A percentile compares a stretch with the other conserved stretches of the same genome.
phyloP scores from a whole-genome alignment of 2,797 vertebrate genomes.

The Protonibea diacanthus region DNA sequence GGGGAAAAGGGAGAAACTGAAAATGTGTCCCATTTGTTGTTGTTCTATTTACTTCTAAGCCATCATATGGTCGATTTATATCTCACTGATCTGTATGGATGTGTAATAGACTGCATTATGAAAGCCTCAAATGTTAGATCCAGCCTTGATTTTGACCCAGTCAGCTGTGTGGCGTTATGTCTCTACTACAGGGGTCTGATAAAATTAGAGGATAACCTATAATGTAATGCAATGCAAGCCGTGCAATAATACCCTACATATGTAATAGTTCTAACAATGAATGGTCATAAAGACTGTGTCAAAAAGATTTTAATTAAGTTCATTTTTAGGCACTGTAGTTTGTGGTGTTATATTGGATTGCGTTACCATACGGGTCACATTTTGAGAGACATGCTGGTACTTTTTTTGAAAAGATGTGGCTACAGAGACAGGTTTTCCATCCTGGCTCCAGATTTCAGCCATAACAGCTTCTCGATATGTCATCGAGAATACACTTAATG shows the following conservation, averaged over 20 bases:
- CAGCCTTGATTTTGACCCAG: neutral
- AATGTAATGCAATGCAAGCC: neutral
- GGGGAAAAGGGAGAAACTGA: slow-evolving; percentile 14
- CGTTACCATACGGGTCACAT: neutral
- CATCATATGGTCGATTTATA: slow-evolving; percentile 1
- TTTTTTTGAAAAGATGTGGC: neutral
- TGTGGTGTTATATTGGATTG: neutral
- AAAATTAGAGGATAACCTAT: neutral
- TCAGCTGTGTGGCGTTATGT: neutral
- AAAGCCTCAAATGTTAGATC: slow-evolving; percentile 1
- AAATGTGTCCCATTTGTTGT: slow-evolving; percentile 7
- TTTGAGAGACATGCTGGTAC: neutral
- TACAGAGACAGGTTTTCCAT: neutral
- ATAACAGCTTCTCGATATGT: neutral
- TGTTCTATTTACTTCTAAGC: slow-evolving; percentile 15
- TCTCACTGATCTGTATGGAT: slow-evolving; percentile 11
- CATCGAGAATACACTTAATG: neutral
- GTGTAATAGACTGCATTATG: neutral
- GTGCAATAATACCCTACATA: neutral
- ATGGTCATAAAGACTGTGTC: no score
- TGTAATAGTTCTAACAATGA: neutral
- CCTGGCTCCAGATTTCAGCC: neutral
- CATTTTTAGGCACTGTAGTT: neutral
- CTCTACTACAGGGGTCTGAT: neutral
- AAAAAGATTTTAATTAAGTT: neutral